Percentiles rank a stretch among this genome's conserved stretches.
phyloP scores from a whole-genome alignment of 2,113 vertebrate genomes.

The Sinocyclocheilus anophthalmus region DNA sequence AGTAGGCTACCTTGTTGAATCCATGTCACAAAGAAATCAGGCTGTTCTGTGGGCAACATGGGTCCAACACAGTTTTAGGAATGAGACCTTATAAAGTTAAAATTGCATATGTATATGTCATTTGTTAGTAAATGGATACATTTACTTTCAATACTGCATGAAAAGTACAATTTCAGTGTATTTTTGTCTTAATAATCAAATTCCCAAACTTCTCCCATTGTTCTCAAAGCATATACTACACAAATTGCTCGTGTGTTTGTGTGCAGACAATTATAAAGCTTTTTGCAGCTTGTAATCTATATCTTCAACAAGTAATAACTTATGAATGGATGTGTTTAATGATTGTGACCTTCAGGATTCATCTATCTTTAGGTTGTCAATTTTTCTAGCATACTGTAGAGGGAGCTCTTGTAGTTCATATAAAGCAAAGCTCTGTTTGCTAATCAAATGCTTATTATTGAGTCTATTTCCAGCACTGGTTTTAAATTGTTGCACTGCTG shows the following conservation, averaged over 20 bases:
- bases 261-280: background rate
- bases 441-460: background rate
- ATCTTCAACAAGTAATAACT: background rate
- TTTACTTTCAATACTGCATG: background rate
- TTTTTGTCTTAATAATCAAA: background rate
- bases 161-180: background rate
- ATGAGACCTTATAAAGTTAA: background rate
- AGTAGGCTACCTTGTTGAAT: background rate
- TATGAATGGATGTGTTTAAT: background rate
- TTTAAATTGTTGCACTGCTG: background rate
- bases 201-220: background rate
- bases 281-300: background rate
- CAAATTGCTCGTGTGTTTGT: background rate
- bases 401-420: background rate
- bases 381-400: slow-evolving; percentile 5
- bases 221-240: background rate
- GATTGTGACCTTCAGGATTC: background rate
- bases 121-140: background rate
- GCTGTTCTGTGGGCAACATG: background rate
- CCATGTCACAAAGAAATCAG: background rate
- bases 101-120: background rate
- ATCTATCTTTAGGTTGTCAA: background rate
- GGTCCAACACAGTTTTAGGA: background rate
- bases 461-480: background rate
- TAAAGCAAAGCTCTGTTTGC: background rate